Conservation (phyloP, 1,140 invertebrate genomes). For the Trichoplusia ni region DNA sequence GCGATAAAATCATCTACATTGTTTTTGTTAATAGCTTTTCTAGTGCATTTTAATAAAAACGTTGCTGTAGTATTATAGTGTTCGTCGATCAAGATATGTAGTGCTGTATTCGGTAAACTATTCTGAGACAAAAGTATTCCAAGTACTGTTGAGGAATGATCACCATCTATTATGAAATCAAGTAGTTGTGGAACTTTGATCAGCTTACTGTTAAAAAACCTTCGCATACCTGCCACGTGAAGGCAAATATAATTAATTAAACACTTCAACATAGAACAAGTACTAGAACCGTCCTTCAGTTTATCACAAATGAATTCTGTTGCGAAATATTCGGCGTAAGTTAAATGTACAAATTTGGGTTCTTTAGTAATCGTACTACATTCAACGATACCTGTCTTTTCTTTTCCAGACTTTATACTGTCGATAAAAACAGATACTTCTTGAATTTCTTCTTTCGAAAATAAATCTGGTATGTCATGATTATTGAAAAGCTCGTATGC, state of each 20-base stretch:
- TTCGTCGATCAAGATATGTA: too few relatives aligned
- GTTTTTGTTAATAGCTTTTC: too few relatives aligned
- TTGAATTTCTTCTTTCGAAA: not conserved
- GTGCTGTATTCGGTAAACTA: too few relatives aligned
- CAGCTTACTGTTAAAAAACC: constrained; percentile 20
- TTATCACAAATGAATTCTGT: constrained; percentile 16
- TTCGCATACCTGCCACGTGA: not conserved
- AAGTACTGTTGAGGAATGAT: too few relatives aligned
- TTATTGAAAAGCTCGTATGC: not conserved
- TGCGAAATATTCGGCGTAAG: constrained; percentile 30
- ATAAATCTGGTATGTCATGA: not conserved
- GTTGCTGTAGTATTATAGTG: too few relatives aligned
- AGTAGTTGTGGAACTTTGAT: not conserved
- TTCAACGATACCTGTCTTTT: constrained; percentile 17
- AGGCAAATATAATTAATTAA: constrained; percentile 7
- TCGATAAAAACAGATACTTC: not conserved
- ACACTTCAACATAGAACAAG: not conserved
- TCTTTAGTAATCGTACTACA: not conserved
- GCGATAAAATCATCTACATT: too few relatives aligned
- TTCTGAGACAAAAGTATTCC: too few relatives aligned
- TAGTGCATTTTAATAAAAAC: too few relatives aligned
- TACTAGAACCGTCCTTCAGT: not conserved
- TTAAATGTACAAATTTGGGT: constrained; percentile 18
- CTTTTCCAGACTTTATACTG: constrained; percentile 1
- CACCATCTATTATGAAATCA: too few relatives aligned